Evolutionary conservation across 2,888 invertebrate genomes (phyloP).

Genomic region (Ectropis crepuscularia): DNA sequence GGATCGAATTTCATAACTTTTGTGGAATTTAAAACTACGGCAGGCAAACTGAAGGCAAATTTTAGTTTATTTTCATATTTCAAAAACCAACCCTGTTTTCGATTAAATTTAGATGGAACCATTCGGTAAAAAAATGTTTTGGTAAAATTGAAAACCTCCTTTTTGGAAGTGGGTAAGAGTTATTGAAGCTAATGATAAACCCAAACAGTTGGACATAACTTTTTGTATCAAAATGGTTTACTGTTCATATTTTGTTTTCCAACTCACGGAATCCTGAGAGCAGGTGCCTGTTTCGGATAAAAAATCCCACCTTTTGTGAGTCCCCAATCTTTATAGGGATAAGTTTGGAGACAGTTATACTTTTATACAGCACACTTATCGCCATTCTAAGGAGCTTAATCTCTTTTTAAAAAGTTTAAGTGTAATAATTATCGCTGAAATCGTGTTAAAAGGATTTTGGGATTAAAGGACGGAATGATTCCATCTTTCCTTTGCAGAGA

Average conservation of each 20-base stretch:
- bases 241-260: slow-evolving; percentile 10
- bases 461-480: background rate
- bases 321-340: slow-evolving; percentile 51
- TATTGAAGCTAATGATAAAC: too few species aligned
- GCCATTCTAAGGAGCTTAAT: slow-evolving; percentile 32
- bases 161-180: too few species aligned
- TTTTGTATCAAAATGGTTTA: slow-evolving; percentile 46
- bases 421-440: slow-evolving; percentile 34
- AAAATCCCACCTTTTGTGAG: slow-evolving; percentile 70
- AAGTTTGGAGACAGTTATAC: slow-evolving; percentile 61
- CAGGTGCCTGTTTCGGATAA: slow-evolving; percentile 80
- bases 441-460: slow-evolving; percentile 11
- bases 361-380: slow-evolving; percentile 31
- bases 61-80: too few species aligned
- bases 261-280: slow-evolving; percentile 54
- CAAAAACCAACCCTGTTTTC: too few species aligned
- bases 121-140: too few species aligned
- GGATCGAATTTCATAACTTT: too few species aligned
- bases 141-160: too few species aligned
- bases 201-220: slow-evolving; percentile 24
- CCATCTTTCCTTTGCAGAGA: background rate
- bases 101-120: too few species aligned
- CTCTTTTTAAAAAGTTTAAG: slow-evolving; percentile 35
- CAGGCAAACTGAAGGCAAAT: too few species aligned
- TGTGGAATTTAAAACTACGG: too few species aligned